Evolutionary conservation across 2,797 vertebrate genomes (phyloP).

Genomic region (Sebastes taczanowskii): DNA sequence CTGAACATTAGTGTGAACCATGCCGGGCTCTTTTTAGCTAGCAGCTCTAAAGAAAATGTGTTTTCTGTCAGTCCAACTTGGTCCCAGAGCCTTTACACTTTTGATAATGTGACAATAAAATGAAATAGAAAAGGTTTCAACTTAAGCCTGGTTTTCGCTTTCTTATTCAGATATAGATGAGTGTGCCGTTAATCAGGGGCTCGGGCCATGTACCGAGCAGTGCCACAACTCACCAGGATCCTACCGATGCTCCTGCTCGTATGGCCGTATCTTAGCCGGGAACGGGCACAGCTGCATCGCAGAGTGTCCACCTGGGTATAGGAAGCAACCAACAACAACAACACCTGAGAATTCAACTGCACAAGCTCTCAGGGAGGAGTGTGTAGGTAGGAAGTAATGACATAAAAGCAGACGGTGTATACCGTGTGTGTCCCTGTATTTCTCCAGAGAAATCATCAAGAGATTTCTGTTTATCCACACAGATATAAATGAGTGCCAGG

Average conservation of each 20-base stretch:
- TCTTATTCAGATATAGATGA: constrained; percentile 63
- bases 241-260: constrained; percentile 63
- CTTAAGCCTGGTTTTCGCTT: not conserved
- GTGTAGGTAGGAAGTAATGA: constrained; percentile 48
- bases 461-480: not conserved
- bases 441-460: not conserved
- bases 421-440: not conserved
- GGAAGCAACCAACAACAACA: constrained; percentile 18
- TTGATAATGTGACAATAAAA: not conserved
- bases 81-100: not conserved
- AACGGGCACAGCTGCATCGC: constrained; percentile 64
- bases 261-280: constrained; percentile 53
- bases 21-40: not conserved
- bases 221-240: constrained; percentile 71
- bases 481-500: constrained; percentile 78
- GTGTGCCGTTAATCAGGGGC: constrained; percentile 61
- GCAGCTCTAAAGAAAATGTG: not conserved
- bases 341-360: constrained; percentile 11
- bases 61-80: not conserved
- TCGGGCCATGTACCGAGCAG: constrained; percentile 52
- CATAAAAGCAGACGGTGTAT: not conserved
- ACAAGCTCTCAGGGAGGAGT: constrained; percentile 19
- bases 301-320: constrained; percentile 66
- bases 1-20: not conserved
- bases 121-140: not conserved